Conservation (phyloP, 2,113 vertebrate genomes). For the Pelvicachromis taeniatus region DNA sequence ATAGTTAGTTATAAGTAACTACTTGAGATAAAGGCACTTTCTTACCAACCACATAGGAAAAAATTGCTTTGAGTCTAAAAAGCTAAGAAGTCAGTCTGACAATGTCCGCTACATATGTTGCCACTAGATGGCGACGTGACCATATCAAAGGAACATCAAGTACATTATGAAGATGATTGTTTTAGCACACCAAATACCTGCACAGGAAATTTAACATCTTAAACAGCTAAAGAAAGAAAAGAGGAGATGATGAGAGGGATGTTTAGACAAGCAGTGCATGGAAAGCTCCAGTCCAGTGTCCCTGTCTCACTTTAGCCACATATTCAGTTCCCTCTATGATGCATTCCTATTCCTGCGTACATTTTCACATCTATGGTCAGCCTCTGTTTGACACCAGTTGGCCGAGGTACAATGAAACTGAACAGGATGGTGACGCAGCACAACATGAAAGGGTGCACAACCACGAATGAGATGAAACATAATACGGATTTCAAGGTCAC, state of each 20-base stretch:
- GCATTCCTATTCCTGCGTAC: background rate
- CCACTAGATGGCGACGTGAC: constrained; percentile 62
- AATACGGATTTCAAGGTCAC: background rate
- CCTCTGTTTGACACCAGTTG: background rate
- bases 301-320: background rate
- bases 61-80: background rate
- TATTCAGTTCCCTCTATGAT: background rate
- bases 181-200: background rate
- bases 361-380: background rate
- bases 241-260: background rate
- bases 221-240: background rate
- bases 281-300: background rate
- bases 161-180: background rate
- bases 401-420: background rate
- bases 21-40: background rate
- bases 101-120: background rate
- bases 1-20: background rate
- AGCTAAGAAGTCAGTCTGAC: background rate
- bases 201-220: background rate
- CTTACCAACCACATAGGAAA: background rate
- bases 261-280: background rate
- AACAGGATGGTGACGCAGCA: background rate
- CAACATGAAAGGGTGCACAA: background rate
- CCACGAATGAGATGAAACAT: background rate
- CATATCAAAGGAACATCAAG: background rate